Evolutionary conservation across 2,797 vertebrate species (phyloP), one percentile per base, ranked within the genome.

Genomic region (Clarias pachynema): DNA sequence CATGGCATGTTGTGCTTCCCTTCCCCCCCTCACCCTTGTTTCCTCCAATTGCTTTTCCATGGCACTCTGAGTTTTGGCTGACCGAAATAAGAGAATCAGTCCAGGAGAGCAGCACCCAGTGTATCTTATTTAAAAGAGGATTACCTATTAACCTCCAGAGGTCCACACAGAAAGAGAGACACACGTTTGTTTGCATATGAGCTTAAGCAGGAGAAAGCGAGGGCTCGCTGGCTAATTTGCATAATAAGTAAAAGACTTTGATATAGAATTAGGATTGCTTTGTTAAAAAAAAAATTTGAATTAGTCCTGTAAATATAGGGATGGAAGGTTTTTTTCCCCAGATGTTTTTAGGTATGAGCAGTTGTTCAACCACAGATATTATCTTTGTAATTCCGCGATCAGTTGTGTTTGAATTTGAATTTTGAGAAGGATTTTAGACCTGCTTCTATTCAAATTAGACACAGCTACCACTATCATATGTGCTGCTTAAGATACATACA

Each of bases 111-210:
- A 79, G 89, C 90, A 89, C 91, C 91, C 88, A 91, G 86, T 88
- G 91, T 88, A 89, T 92, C 86, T 65, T 90, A 93, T 94, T 94
- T 94, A 94, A 93, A 93, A 93, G 91, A 92, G 91, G 93, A 92
- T 95, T 95, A 94, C 83, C 93, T 92, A 91, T 90, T 90, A 94
- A 91, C 93, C 94, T 89, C 88, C 87, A 89, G 87, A 87, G 89
- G 89, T 86, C 90, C 24, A 63, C 24, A 53, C 15, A 81, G 70
- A 86, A 85, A 81, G 83, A 63, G 87, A 85, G 85, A 86, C 81
- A 86, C 81, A 79, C 24, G 31, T 68, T 78, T 84, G 86, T 84
- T 86, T 90, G 82, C 84, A 84, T 66, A 86, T 77, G 86, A 73
- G 88, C 85, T 88, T 88, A 66, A 84, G 72, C 66, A 80, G 88